Evolutionary conservation across 2,113 vertebrate genomes (phyloP).

Genomic region (Tetraodon nigroviridis): DNA sequence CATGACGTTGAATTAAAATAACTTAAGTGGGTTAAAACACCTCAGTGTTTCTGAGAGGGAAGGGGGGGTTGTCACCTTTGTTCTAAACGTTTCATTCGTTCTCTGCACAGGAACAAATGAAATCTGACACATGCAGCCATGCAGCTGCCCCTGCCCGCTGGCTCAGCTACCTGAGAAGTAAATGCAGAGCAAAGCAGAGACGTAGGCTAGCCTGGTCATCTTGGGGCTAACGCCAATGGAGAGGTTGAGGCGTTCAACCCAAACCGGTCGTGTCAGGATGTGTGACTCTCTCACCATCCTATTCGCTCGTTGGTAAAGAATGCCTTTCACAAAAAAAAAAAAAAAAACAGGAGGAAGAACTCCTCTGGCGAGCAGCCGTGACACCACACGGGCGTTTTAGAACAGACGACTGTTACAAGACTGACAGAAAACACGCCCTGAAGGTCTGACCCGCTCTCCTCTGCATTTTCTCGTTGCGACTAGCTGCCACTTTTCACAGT

Average conservation of each 20-base stretch:
- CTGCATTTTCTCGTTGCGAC: slow-evolving; percentile 25
- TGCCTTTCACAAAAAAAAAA: neutral
- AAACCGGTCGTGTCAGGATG: slow-evolving; percentile 10
- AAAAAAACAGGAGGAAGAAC: too few species aligned
- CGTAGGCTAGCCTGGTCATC: slow-evolving; percentile 1
- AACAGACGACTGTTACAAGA: neutral
- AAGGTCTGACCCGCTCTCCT: slow-evolving; percentile 7
- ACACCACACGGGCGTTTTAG: too few species aligned
- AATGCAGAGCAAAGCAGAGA: slow-evolving; percentile 24
- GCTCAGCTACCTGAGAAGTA: slow-evolving; percentile 49
- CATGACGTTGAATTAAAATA: neutral
- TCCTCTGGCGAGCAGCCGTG: neutral
- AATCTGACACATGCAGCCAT: slow-evolving; percentile 32
- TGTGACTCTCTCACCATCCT: slow-evolving; percentile 15
- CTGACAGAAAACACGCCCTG: neutral
- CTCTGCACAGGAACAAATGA: neutral
- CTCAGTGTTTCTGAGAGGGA: too few species aligned
- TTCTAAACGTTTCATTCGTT: too few species aligned
- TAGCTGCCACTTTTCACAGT: slow-evolving; percentile 54
- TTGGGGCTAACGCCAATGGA: neutral
- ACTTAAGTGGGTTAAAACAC: too few species aligned
- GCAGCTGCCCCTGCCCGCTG: slow-evolving; percentile 39
- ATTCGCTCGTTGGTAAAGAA: neutral
- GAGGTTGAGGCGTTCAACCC: slow-evolving; percentile 22
- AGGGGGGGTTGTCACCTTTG: neutral